Percentiles rank a stretch among this genome's conserved stretches.
Conservation (phyloP, 1,140 invertebrate genomes). For the Drosophila suzukii region DNA sequence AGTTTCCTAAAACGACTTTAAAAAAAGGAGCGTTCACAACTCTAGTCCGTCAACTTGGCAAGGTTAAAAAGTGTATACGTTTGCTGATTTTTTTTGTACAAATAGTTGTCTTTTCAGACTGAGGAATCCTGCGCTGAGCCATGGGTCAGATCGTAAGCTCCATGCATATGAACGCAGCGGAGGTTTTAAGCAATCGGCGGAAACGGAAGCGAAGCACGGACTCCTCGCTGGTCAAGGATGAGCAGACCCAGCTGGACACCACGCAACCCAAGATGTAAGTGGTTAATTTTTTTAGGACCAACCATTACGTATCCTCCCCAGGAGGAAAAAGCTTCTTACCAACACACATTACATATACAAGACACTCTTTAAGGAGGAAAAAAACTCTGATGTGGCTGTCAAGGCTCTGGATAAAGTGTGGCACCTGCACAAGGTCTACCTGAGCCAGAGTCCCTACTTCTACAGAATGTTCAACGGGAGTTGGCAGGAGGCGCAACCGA, state of each 20-base stretch:
- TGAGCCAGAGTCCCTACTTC: slow-evolving; percentile 93
- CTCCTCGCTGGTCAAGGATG: slow-evolving; percentile 38
- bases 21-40: too few relatives aligned
- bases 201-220: slow-evolving; percentile 77
- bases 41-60: too few relatives aligned
- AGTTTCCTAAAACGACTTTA: too few relatives aligned
- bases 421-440: slow-evolving; percentile 92
- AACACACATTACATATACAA: slow-evolving; percentile 93
- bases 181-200: slow-evolving; percentile 65
- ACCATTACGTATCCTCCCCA: slow-evolving; percentile 10
- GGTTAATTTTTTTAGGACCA: too few relatives aligned
- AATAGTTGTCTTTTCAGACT: background rate
- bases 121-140: slow-evolving; percentile 6
- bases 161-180: slow-evolving; percentile 67
- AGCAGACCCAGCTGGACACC: slow-evolving; percentile 42
- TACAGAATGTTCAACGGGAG: slow-evolving; percentile 93
- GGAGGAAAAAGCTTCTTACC: slow-evolving; percentile 89
- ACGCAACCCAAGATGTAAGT: slow-evolving; percentile 76
- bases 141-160: slow-evolving; percentile 78
- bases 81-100: background rate
- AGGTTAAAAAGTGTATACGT: too few relatives aligned
- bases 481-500: slow-evolving; percentile 91
- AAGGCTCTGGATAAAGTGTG: slow-evolving; percentile 90
- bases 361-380: slow-evolving; percentile 90
- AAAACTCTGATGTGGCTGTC: slow-evolving; percentile 91